Evolutionary conservation across 1,140 invertebrate genomes (phyloP), one percentile per base, ranked within the genome.

Genomic region (Euwallacea similis): DNA sequence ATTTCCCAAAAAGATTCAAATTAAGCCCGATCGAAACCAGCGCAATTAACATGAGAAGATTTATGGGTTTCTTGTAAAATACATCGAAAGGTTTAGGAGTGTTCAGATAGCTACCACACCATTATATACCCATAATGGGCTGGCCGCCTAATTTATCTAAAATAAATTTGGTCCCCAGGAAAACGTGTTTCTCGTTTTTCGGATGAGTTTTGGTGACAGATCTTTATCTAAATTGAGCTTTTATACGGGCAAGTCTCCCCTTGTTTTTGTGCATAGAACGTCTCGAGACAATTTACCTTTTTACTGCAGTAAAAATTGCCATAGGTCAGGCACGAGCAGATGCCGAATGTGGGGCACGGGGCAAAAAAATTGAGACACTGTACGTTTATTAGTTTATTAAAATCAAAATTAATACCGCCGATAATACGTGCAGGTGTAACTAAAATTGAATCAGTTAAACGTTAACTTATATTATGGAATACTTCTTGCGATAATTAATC

Each of bases 71-170:
- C 53, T 66, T 56, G 64, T 66, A 66, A 66, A 54, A 66, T 58
- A 56, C 64, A 56, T 42, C 13, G 42, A 56, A 58, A 44, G 54
- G 64, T 58, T 66, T 66, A 43, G 64, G 53, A 66, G 64, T 66
- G 46, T 63, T 66, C 50, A 66, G 64, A 66, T 66, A 66, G 64
- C 64, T 66, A 66, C 64, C 64, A 66, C 64, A 66, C 54, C 64
- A 66, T 66, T 66, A 66, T 47, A 50, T 7, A 41, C 15, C 42
- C 10, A 21, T 66, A 66, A 66, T 66, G 64, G 53, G 21, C 53
- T 43, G 42, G 42, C 54, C 41, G 53, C 64, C 64, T 66, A 66
- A 66, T 66, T 66, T 66, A 66, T 66, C 53, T 66, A 55, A 66
- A 66, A 66, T 66, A 66, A 66, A 66, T 66, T 66, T 66, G 64